Evolutionary conservation across 2,113 vertebrate genomes (phyloP).

Genomic region (Mastomys natalensis): DNA sequence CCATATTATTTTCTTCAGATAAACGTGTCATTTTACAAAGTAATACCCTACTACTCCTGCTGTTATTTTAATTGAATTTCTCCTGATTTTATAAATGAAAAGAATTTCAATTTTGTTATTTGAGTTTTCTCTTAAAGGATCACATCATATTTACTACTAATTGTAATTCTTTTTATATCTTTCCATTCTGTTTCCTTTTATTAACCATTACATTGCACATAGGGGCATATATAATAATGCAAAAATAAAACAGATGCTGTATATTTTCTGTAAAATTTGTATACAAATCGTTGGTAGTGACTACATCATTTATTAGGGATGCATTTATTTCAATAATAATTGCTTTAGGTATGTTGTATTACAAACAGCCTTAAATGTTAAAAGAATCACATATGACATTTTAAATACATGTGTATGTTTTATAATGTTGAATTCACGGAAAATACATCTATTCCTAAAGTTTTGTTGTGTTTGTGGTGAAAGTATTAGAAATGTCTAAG

Average conservation of each 20-base stretch:
- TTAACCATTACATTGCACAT: background rate
- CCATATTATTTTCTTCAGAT: slow-evolving; percentile 12
- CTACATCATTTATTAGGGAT: too few species aligned
- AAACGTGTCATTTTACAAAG: slow-evolving; percentile 41
- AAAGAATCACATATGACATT: background rate
- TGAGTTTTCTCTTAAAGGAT: background rate
- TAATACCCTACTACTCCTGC: background rate
- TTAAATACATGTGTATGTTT: background rate
- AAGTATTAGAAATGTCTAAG: background rate
- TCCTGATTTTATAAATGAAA: background rate
- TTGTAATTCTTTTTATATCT: background rate
- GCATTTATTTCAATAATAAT: background rate
- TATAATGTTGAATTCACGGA: background rate
- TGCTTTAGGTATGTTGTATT: background rate
- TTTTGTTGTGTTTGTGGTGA: background rate
- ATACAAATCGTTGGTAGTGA: background rate
- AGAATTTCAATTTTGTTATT: background rate
- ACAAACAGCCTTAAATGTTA: background rate
- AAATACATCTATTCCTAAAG: background rate
- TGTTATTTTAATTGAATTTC: background rate
- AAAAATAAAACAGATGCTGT: background rate
- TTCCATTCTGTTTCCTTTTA: background rate
- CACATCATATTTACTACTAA: too few species aligned
- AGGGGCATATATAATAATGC: too few species aligned
- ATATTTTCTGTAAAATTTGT: background rate